Conservation (phyloP, 2,113 vertebrate species). For the Saccopteryx bilineata region DNA sequence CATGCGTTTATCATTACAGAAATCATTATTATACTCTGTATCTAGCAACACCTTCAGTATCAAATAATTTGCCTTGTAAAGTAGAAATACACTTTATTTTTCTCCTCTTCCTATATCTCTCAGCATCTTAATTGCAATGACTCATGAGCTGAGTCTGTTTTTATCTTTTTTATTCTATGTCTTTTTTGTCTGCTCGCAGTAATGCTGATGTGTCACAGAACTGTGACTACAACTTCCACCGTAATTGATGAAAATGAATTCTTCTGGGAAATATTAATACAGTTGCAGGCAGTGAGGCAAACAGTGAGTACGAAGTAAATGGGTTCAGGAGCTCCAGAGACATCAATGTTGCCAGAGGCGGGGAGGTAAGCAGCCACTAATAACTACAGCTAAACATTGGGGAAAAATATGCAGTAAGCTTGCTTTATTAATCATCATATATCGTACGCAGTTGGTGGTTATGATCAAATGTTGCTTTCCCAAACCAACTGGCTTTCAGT, state of each 20-base stretch:
- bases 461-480: conserved; percentile 22
- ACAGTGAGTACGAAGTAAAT: conserved; percentile 67
- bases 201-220: conserved; percentile 59
- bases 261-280: conserved; percentile 73
- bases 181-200: neutral
- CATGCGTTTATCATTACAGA: neutral
- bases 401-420: neutral
- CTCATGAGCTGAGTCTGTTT: conserved; percentile 15
- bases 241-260: conserved; percentile 70
- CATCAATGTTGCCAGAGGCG: neutral
- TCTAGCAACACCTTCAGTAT: neutral
- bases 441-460: neutral
- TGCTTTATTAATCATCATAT: conserved; percentile 37
- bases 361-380: conserved; percentile 58
- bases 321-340: conserved; percentile 64
- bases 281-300: conserved; percentile 67
- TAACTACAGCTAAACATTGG: conserved; percentile 58
- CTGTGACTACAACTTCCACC: conserved; percentile 50
- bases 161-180: neutral
- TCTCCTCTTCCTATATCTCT: neutral
- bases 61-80: conserved; percentile 21
- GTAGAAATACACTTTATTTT: neutral
- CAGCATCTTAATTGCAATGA: conserved; percentile 57
- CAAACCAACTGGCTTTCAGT: conserved; percentile 57
- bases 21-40: neutral